These are phyloP conservation scores for Andrena hattorfiana DNA, from an alignment of 2,888 invertebrate genomes.

Conservation along the genomic window DNA sequence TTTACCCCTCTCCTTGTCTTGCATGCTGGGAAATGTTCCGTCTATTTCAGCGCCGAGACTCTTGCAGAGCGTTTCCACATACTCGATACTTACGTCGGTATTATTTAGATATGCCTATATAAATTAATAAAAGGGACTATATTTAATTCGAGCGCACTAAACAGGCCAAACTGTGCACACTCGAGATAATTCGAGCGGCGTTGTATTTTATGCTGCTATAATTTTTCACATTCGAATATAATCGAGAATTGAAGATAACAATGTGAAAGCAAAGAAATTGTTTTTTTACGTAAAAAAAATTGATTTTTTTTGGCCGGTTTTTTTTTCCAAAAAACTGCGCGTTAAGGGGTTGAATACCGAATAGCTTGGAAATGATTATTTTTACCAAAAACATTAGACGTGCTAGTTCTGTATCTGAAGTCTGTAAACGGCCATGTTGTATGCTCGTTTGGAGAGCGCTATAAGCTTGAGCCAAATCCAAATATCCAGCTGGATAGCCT, in stretches of 20 bases:
- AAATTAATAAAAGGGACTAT: conserved; percentile 30
- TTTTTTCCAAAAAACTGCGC: too few species aligned
- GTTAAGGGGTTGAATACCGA: too few species aligned
- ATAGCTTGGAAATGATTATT: conserved; percentile 65
- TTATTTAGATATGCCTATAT: conserved; percentile 94
- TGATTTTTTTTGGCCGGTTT: too few species aligned
- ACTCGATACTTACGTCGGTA: conserved; percentile 95
- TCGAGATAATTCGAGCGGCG: too few species aligned
- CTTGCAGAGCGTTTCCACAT: conserved; percentile 93
- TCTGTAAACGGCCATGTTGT: conserved; percentile 92
- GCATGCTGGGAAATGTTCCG: conserved; percentile 88
- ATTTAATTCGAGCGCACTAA: too few species aligned
- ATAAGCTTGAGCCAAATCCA: conserved; percentile 93
- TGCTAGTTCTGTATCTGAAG: conserved; percentile 92
- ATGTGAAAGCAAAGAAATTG: too few species aligned
- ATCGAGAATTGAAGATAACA: too few species aligned
- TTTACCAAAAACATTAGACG: conserved; percentile 91
- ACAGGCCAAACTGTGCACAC: too few species aligned
- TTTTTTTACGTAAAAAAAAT: too few species aligned
- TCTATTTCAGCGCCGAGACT: conserved; percentile 91
- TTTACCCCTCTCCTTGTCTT: conserved; percentile 89
- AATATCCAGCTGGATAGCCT: conserved; percentile 92
- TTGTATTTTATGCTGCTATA: too few species aligned
- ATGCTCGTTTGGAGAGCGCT: conserved; percentile 92
- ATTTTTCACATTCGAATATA: too few species aligned